Conservation (phyloP, 2,113 vertebrate species). For the Lepus europaeus region DNA sequence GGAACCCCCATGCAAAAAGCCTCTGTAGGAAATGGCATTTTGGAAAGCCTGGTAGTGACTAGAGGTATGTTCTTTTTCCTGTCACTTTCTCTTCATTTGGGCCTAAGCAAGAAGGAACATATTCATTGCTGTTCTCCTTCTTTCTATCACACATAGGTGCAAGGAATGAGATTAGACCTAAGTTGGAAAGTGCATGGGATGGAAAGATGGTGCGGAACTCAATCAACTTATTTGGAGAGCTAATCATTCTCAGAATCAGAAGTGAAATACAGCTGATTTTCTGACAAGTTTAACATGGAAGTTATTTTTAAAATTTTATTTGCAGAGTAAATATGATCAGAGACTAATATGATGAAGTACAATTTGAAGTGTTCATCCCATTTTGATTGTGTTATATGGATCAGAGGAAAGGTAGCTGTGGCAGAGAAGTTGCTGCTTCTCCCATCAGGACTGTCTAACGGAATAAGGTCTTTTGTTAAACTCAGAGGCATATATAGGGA, state of each 20-base stretch:
- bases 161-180: constrained; percentile 13
- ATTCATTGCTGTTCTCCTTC: neutral
- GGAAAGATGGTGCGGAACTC: neutral
- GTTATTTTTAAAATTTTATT: constrained; percentile 40
- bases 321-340: neutral
- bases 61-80: neutral
- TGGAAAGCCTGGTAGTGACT: neutral
- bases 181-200: constrained; percentile 38
- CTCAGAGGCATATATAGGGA: neutral
- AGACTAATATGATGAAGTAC: constrained; percentile 22
- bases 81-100: constrained; percentile 29
- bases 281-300: constrained; percentile 23
- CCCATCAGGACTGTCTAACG: neutral
- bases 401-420: neutral
- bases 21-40: constrained; percentile 9
- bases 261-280: constrained; percentile 55
- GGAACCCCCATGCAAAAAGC: neutral
- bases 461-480: constrained; percentile 6
- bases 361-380: constrained; percentile 40
- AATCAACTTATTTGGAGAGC: neutral
- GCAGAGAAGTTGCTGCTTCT: neutral
- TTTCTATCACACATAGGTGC: constrained; percentile 13
- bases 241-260: constrained; percentile 12
- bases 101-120: neutral
- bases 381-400: neutral